Evolutionary conservation across 2,888 invertebrate genomes (phyloP), one percentile per base, ranked within the genome.

Genomic region (Troides oblongomaculatus): DNA sequence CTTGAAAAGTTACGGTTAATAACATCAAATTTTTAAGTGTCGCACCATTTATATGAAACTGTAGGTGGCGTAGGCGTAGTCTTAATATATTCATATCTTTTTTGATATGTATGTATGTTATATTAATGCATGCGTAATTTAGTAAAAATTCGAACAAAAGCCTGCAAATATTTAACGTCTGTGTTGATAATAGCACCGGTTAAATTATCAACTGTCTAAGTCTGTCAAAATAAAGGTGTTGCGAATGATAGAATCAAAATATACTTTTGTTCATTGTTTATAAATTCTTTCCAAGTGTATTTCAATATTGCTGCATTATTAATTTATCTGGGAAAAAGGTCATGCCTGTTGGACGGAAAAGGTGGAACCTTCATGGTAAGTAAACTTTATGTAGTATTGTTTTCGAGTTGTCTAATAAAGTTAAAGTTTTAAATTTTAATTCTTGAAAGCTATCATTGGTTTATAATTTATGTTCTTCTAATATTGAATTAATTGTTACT

Each of bases 301-400:
- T 66, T 66, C 39, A 62, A 59, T 66, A 68, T 58, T 62, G 59
- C 30, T 66, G 60, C 57, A 56, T 63, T 59, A 57, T 59, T 67
- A 73, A 62, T 72, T 62, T 62, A 53, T 68, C 46, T n/a, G 66
- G 70, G 69, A 67, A 63, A 64, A 64, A 75, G 80, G 84, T 79
- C 76, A 89, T 89, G 90, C 93, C 94, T 82, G 93, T 95, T 84
- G 95, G 95, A 76, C 91, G 96, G 81, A 96, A 96, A 89, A 95
- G 95, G 81, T 96, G 96, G 96, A 95, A 95, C 81, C 88, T 96
- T 78, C 95, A 95, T 90, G 95, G 96, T 96, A 94, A 89, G 88
- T 82, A 63, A 21, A 50, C 36, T 46, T 53, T 61, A 56, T 7
- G 4, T 8, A 61, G 7, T 39, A 61, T 56, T 14, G 17, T 39